A percentile compares a stretch with the other conserved stretches of the same genome.
phyloP scores from a whole-genome alignment of 53 echinoderm and acorn worm genomes.

The Crossaster papposus region DNA sequence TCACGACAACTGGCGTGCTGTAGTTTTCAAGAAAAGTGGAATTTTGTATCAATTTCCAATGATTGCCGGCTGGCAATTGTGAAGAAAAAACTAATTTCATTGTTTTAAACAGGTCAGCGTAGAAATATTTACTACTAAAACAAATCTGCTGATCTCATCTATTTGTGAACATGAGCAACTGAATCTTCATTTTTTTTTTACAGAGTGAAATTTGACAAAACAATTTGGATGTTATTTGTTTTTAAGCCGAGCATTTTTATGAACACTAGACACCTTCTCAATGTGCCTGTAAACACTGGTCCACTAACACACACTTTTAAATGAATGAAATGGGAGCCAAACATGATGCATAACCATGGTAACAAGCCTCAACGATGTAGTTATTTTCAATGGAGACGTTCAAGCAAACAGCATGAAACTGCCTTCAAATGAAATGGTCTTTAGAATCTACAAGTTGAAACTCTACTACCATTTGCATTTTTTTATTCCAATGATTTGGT shows the following conservation, averaged over 20 bases:
- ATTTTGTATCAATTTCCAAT: too few species aligned
- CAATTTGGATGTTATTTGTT: background rate
- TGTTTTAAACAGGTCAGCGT: too few species aligned
- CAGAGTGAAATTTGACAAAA: background rate
- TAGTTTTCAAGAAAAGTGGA: too few species aligned
- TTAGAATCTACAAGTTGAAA: background rate
- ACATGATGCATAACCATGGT: background rate
- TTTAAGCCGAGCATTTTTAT: background rate
- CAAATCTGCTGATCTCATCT: too few species aligned
- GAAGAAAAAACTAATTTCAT: too few species aligned
- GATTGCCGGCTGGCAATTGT: too few species aligned
- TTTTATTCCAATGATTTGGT: background rate
- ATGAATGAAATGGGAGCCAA: slow-evolving; percentile 1
- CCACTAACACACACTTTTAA: background rate
- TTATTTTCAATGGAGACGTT: background rate
- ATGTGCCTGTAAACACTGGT: background rate
- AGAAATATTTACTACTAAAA: too few species aligned
- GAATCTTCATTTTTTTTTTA: background rate
- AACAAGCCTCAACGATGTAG: background rate
- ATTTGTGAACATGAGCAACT: too few species aligned
- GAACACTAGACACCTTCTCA: background rate
- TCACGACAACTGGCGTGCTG: too few species aligned
- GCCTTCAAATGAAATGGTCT: background rate
- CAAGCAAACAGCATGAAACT: background rate
- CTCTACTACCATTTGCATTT: background rate